phyloP scores from a whole-genome alignment of 2,888 invertebrate species.

The Drosophila rellima region DNA sequence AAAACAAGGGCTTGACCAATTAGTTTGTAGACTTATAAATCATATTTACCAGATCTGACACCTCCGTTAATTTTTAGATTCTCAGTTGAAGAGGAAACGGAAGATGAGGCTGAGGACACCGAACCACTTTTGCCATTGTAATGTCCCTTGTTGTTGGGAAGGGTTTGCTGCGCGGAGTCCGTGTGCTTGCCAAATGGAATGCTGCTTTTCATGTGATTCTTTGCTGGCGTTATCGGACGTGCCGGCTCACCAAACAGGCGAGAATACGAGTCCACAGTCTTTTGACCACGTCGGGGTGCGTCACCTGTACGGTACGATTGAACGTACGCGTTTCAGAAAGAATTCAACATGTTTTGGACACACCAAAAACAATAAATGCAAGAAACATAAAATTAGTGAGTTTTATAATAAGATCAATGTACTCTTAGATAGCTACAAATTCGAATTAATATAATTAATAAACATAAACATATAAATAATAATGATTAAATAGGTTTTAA shows the following conservation, averaged over 20 bases:
- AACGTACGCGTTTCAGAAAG: conserved; percentile 10
- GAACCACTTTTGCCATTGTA: conserved; percentile 84
- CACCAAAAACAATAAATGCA: conserved; percentile 25
- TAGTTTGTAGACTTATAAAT: neutral
- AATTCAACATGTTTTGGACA: conserved; percentile 2
- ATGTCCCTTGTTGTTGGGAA: conserved; percentile 81
- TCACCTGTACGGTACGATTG: conserved; percentile 74
- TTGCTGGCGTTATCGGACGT: conserved; percentile 86
- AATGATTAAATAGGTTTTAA: conserved; percentile 10
- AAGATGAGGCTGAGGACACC: conserved; percentile 84
- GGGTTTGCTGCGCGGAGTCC: conserved; percentile 77
- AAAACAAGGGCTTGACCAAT: neutral
- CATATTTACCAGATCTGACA: conserved; percentile 81
- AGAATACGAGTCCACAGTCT: conserved; percentile 87
- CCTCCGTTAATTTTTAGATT: conserved; percentile 84
- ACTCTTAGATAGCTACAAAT: conserved; percentile 7
- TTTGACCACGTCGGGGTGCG: conserved; percentile 84
- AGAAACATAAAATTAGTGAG: conserved; percentile 41
- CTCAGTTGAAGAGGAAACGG: conserved; percentile 84
- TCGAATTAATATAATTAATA: conserved; percentile 20
- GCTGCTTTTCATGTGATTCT: conserved; percentile 87
- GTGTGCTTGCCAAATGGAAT: conserved; percentile 86
- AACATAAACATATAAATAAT: conserved; percentile 6
- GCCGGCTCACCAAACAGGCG: conserved; percentile 87
- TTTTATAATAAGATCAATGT: conserved; percentile 8